Evolutionary conservation across 2,797 vertebrate genomes (phyloP).

Genomic region (Aselliscus stoliczkanus): DNA sequence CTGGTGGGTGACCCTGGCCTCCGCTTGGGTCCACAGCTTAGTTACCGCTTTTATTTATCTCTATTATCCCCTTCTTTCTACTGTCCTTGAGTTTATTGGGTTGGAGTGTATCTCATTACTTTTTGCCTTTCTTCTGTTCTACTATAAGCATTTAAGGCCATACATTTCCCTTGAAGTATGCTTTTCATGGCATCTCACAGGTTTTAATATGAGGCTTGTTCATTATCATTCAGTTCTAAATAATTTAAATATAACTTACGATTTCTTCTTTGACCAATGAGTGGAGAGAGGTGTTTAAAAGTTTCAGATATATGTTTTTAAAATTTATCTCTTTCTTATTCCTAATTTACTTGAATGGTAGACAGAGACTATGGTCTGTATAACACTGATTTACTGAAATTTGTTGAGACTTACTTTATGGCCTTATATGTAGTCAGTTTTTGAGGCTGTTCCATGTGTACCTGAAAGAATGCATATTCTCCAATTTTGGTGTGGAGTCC

Average conservation of each 20-base stretch:
- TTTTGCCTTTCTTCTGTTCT: neutral
- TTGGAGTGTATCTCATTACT: neutral
- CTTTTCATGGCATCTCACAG: neutral
- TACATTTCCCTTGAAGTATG: neutral
- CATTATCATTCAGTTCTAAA: neutral
- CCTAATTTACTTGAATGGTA: neutral
- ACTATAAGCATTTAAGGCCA: neutral
- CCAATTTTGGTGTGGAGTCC: neutral
- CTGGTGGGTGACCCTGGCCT: neutral
- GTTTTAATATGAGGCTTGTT: neutral
- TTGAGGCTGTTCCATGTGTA: neutral
- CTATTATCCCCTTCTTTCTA: neutral
- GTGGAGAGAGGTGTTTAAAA: neutral
- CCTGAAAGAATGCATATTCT: neutral
- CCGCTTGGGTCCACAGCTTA: neutral
- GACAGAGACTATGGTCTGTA: neutral
- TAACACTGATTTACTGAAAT: neutral
- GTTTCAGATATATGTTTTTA: neutral
- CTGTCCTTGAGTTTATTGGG: neutral
- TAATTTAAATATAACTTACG: neutral
- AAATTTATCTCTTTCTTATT: neutral
- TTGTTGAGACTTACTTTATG: neutral
- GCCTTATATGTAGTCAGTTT: neutral
- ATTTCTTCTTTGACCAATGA: neutral
- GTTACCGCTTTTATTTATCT: neutral